Percentiles rank a stretch among this genome's conserved stretches.
Evolutionary conservation across 2,113 vertebrate genomes (phyloP).

Genomic region (Sapajus apella): DNA sequence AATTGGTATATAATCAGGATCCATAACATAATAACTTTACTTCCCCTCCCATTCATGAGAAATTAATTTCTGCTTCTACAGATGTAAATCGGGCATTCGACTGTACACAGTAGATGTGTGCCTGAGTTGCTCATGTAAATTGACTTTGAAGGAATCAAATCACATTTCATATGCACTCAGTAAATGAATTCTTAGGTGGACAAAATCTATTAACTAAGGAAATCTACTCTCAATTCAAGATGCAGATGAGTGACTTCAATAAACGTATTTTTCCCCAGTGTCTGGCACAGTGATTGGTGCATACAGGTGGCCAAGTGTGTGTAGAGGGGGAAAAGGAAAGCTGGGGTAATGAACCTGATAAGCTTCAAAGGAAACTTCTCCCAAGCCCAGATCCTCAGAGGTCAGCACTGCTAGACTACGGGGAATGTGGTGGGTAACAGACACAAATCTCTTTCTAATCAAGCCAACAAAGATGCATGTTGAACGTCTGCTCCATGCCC

Average conservation of each 20-base stretch:
- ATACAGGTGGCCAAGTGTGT: accelerated
- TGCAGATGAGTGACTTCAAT: neutral
- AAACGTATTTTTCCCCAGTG: accelerated
- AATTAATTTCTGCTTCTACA: neutral
- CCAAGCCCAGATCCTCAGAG: neutral
- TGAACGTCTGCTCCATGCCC: accelerated
- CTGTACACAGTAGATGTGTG: accelerated
- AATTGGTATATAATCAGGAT: accelerated
- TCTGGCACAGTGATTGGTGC: accelerated
- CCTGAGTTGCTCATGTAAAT: accelerated
- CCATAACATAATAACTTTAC: too few species aligned
- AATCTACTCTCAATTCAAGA: neutral
- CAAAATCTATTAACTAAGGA: neutral
- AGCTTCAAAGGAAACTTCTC: neutral
- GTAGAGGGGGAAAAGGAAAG: too few species aligned
- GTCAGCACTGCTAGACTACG: accelerated
- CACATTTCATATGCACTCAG: neutral
- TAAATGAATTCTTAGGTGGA: neutral
- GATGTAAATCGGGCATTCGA: accelerated
- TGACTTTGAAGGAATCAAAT: neutral
- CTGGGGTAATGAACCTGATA: too few species aligned
- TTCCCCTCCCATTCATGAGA: neutral
- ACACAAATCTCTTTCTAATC: accelerated
- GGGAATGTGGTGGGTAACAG: accelerated
- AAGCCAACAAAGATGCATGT: accelerated